phyloP scores from a whole-genome alignment of 2,888 invertebrate species.

The Tipula vernalis region DNA sequence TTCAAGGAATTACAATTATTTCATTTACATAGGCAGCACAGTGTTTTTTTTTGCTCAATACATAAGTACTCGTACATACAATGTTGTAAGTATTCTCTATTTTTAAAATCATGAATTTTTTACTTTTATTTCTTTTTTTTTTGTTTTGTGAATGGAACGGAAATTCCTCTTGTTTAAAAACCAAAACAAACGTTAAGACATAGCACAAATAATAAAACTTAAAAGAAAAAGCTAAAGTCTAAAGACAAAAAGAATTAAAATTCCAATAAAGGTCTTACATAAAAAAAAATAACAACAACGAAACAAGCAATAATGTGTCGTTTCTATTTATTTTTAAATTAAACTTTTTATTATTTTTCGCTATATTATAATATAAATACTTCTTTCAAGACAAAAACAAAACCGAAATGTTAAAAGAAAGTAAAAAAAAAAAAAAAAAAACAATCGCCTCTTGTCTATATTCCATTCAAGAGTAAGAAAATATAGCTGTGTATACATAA shows the following conservation, averaged over 20 bases:
- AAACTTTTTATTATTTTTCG: not conserved
- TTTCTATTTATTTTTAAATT: not conserved
- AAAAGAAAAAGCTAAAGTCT: not conserved
- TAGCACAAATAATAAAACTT: not conserved
- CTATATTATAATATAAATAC: not conserved
- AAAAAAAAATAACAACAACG: not conserved
- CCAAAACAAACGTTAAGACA: conserved; percentile 4
- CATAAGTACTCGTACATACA: not conserved
- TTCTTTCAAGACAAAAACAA: not conserved
- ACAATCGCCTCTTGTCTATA: not conserved
- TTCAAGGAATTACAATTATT: conserved; percentile 4
- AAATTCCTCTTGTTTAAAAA: not conserved
- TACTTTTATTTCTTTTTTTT: not conserved
- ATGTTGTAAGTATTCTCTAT: not conserved
- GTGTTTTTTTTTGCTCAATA: not conserved
- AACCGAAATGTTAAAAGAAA: not conserved
- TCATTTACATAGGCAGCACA: not conserved
- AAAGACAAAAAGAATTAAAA: conserved; percentile 4
- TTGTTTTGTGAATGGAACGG: not conserved
- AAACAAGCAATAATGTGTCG: not conserved
- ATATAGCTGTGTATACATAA: not conserved
- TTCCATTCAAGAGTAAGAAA: not conserved
- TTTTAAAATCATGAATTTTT: not conserved
- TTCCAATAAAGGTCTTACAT: conserved; percentile 4
- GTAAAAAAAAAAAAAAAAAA: not conserved